Evolutionary conservation across 1,140 invertebrate genomes (phyloP), one percentile per base, ranked within the genome.

Genomic region (Dysdera silvatica): DNA sequence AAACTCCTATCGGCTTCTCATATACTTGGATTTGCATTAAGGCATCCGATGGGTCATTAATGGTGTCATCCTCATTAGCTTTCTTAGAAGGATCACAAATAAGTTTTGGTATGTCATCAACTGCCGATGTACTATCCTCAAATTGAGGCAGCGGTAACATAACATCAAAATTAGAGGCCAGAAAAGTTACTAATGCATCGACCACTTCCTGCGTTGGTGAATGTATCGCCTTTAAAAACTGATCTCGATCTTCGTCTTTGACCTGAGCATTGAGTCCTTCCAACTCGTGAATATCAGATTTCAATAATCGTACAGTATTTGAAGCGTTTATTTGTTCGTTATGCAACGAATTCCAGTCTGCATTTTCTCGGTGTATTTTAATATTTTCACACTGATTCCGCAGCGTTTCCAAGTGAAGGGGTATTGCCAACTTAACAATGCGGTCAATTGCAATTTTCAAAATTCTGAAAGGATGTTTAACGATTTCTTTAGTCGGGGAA

Each of bases 211-310:
- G 47, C 4, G 52, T 28, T 6, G 61, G n/a, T 5, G 14, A 14
- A 32, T 18, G 3, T 8, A 63, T 49, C 0, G 8, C 3, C 6
- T 24, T 8, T n/a, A 10, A 23, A 56, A 43, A 56, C 14, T 45
- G 23, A 40, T 54, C 33, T 12, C 12, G 23, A n/a, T 54, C 55
- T 47, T 57, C 37, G 20, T 60, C 45, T 37, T 33, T 14, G 24
- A 60, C 45, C 16, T 58, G 45, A 0, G 18, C 8, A 29, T 58
- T 24, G 4, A 65, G 31, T 18, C 53, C 8, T 18, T 58, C 54
- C 10, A 65, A 29, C 28, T 65, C 47, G 20, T 24, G 43, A 4
- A 65, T 18, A 28, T 65, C 62, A 7, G n/a, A 28, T 35, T 65
- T 65, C 4, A 65, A n/a, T 14, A 58, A 20, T 33, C 45, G 32